Evolutionary conservation across 2,888 invertebrate genomes (phyloP).

Genomic region (Pyrgus malvae): DNA sequence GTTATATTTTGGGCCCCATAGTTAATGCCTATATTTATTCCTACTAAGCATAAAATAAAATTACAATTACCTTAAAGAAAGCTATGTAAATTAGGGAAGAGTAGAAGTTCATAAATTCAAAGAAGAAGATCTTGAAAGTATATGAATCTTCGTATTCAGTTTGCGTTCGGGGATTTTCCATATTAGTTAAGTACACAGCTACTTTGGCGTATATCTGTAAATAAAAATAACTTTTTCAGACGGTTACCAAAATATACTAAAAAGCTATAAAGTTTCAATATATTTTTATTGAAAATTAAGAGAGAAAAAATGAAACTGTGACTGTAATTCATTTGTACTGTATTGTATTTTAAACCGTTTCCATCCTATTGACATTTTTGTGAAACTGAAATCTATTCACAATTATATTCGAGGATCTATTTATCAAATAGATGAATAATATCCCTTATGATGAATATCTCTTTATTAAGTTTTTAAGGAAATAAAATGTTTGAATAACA

Average conservation of each 20-base stretch:
- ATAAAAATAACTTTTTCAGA: constrained; percentile 19
- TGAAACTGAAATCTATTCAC: too few species aligned
- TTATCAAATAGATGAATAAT: too few species aligned
- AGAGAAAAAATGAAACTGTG: too few species aligned
- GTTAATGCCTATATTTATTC: not conserved
- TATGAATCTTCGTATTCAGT: constrained; percentile 98
- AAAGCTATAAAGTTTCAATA: too few species aligned
- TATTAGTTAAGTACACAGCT: constrained; percentile 92
- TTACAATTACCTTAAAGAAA: constrained; percentile 92
- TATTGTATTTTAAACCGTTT: too few species aligned
- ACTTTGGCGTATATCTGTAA: constrained; percentile 90
- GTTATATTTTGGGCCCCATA: not conserved
- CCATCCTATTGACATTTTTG: too few species aligned
- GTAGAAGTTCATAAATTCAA: constrained; percentile 99
- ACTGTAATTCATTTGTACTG: too few species aligned
- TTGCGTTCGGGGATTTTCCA: constrained; percentile 97
- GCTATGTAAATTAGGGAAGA: constrained; percentile 99
- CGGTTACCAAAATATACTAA: not conserved
- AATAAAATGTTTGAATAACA: too few species aligned
- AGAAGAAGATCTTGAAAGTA: constrained; percentile 98
- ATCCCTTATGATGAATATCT: too few species aligned
- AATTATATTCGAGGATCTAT: too few species aligned
- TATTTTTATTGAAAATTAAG: too few species aligned
- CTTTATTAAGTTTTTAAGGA: too few species aligned
- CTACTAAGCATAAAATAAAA: not conserved